Evolutionary conservation across 1,140 invertebrate genomes (phyloP), one percentile per base, ranked within the genome.

Genomic region (Lepidotrigona ventralis): DNA sequence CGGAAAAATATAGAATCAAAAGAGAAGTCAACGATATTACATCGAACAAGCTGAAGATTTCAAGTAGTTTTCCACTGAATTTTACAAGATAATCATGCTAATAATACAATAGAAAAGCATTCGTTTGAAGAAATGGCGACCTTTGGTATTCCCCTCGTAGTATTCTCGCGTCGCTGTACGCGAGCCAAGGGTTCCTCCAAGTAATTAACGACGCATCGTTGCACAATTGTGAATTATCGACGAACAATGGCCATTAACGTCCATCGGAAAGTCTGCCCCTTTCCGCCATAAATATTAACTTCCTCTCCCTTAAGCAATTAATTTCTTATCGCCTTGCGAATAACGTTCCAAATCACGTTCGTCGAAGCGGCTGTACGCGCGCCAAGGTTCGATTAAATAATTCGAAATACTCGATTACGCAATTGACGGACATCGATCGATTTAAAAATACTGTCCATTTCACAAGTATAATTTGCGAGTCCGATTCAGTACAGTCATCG

Each of bases 331-430:
- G 33, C 4, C 19, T 70, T 19, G 51, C 26, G n/a, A n/a, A n/a
- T n/a, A n/a, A n/a, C n/a, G 58, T 29, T 51, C 51, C 58, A 46
- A 56, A 72, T 74, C 26, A 12, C 19, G 21, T 73, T 73, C 70
- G 33, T 19, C 33, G 70, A 68, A 73, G 46, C 23, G 58, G 23
- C 58, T 79, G 77, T 56, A 80, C 58, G 23, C 77, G 77, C 83
- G 69, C 77, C 78, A 84, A 80, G 77, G 51, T 51, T 81, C 63
- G 51, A 84, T 84, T 29, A 58, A 84, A 84, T 64, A 69, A 84
- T 84, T 29, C 39, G 77, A 79, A 68, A 74, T 64, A 39, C n/a
- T 23, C 70, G 70, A 71, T 84, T 80, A 46, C 78, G 78, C 76
- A 80, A 84, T 74, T 23, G 2, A n/a, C 19, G 64, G 12, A 15